Conservation (phyloP, 1,140 invertebrate genomes). For the Telenomus remus region DNA sequence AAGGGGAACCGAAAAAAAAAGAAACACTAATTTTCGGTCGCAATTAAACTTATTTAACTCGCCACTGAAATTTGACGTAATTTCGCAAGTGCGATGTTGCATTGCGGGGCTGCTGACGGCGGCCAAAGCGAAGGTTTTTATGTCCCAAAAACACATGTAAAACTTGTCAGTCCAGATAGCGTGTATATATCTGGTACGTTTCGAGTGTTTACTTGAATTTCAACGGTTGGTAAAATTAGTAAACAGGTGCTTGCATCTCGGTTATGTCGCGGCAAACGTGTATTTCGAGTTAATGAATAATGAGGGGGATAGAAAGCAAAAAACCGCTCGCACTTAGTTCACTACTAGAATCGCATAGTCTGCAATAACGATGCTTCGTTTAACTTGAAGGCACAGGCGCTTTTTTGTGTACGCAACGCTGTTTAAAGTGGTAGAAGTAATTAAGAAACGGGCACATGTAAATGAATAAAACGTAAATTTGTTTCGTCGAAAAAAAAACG, state of each 20-base stretch:
- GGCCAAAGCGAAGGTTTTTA: slow-evolving; percentile 8
- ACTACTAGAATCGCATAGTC: slow-evolving; percentile 4
- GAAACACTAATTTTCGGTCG: too few species aligned
- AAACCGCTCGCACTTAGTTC: slow-evolving; percentile 25
- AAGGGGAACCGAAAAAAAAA: too few species aligned
- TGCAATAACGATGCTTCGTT: slow-evolving; percentile 1
- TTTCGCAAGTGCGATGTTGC: slow-evolving; percentile 4
- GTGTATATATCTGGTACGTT: slow-evolving; percentile 19
- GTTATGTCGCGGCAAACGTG: slow-evolving; percentile 37
- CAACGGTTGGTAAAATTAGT: slow-evolving; percentile 33
- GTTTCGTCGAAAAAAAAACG: too few species aligned
- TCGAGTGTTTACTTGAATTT: slow-evolving; percentile 19
- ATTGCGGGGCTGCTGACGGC: slow-evolving; percentile 16
- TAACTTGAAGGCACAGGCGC: not conserved
- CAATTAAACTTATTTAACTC: too few species aligned
- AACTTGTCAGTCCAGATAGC: slow-evolving; percentile 28
- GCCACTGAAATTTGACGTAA: too few species aligned
- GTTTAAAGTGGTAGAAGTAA: slow-evolving; percentile 2
- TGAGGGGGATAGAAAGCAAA: slow-evolving; percentile 24
- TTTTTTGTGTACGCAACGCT: not conserved
- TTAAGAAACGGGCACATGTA: not conserved
- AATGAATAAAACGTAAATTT: not conserved
- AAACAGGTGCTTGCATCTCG: slow-evolving; percentile 46
- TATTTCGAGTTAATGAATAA: slow-evolving; percentile 43
- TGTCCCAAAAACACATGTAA: slow-evolving; percentile 19